Evolutionary conservation across 1,140 invertebrate genomes (phyloP), one percentile per base, ranked within the genome.

Genomic region (Cyclargus thomasi): DNA sequence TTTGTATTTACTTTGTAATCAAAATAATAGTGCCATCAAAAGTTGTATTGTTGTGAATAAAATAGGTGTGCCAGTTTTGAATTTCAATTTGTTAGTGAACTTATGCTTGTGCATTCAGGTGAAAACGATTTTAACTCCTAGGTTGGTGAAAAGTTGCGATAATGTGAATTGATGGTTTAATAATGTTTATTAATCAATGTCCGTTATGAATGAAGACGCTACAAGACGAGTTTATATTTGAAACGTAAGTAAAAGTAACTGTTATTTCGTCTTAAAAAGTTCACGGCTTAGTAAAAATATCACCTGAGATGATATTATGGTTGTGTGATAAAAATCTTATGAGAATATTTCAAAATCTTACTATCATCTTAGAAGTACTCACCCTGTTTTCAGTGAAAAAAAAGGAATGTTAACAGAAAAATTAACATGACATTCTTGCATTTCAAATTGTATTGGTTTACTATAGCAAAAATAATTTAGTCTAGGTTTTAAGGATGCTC

Each of bases 21-120:
- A 23, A 63, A 69, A 11, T 57, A 67, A 20, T 71, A 69, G 55
- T 59, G 55, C 55, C 55, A 59, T 20, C 17, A 64, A 64, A 18
- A 64, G 35, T 64, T 18, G 11, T 39, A 39, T 64, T 64, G 62
- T 39, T 47, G 63, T 70, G 18, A 59, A 59, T 59, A 20, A 20
- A 59, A 59, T 59, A 85, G 80, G 81, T 82, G 82, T 86, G 81
- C 80, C 83, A 71, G 73, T 70, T 80, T 82, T 70, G 70, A 81
- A 83, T 83, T 83, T 81, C 78, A 71, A 84, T 80, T 81, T 71
- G 75, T 77, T 77, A 77, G 76, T 84, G 78, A 81, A 82, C 78
- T 80, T 22, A 59, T 11, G 79, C 82, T 76, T 80, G 79, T 83
- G 81, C 82, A 85, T 84, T 83, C 72, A 78, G 68, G 75, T 85